A percentile compares a stretch with the other conserved stretches of the same genome.
phyloP scores from a whole-genome alignment of 2,888 invertebrate species.

The Papilio demoleus region DNA sequence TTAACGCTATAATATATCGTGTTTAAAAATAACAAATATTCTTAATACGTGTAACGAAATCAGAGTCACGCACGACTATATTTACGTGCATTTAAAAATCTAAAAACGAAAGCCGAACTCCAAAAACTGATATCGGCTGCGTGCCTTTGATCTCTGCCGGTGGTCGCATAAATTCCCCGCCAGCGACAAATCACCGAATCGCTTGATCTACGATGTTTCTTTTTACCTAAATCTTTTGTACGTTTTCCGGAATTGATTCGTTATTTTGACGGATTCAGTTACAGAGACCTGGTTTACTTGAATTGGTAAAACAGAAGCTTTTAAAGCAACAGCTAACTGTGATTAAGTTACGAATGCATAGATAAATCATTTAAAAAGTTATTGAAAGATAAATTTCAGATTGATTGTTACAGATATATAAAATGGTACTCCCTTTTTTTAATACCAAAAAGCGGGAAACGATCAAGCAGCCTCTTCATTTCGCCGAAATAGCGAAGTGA shows the following conservation, averaged over 20 bases:
- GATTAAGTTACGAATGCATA: too few relatives aligned
- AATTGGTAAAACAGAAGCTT: background rate
- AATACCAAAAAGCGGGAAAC: too few relatives aligned
- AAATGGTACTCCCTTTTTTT: too few relatives aligned
- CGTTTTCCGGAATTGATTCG: slow-evolving; percentile 18
- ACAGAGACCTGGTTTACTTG: slow-evolving; percentile 8
- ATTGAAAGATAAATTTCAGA: too few relatives aligned
- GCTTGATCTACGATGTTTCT: slow-evolving; percentile 47
- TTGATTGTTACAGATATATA: too few relatives aligned
- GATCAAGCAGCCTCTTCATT: too few relatives aligned
- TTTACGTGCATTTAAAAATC: slow-evolving; percentile 45
- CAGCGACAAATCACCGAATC: slow-evolving; percentile 68
- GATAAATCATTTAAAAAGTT: too few relatives aligned
- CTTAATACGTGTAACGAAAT: slow-evolving; percentile 20
- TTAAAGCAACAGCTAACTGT: too few relatives aligned
- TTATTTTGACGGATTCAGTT: slow-evolving; percentile 1
- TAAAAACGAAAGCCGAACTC: slow-evolving; percentile 45
- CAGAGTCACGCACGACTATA: slow-evolving; percentile 48
- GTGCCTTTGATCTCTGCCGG: slow-evolving; percentile 70
- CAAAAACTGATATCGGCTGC: slow-evolving; percentile 55
- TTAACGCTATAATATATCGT: too few relatives aligned
- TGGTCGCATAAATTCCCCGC: slow-evolving; percentile 65
- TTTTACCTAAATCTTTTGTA: slow-evolving; percentile 35
- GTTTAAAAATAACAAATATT: background rate
- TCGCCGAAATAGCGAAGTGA: too few relatives aligned